Evolutionary conservation across 2,797 vertebrate species (phyloP).

Genomic region (Monodelphis domestica): DNA sequence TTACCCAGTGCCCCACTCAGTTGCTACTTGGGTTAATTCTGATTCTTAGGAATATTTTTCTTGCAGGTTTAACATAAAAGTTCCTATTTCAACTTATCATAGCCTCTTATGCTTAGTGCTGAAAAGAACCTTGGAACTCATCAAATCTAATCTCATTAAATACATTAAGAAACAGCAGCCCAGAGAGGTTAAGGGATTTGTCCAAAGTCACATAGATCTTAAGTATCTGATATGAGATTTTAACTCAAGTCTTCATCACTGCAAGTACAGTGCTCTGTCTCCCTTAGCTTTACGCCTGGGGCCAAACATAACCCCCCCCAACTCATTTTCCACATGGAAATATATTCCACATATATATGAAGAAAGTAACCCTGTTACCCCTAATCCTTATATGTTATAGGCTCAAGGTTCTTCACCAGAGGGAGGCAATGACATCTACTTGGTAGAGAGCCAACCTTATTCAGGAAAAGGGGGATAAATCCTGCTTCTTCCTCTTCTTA

Average conservation of each 20-base stretch:
- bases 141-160: neutral
- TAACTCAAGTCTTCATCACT: neutral
- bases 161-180: neutral
- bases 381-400: neutral
- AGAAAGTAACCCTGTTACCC: neutral
- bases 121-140: neutral
- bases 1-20: neutral
- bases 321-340: neutral
- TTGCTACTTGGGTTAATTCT: neutral
- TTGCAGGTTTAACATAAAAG: neutral
- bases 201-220: too few species aligned
- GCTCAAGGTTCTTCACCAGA: neutral
- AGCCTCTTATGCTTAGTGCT: neutral
- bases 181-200: neutral
- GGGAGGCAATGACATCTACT: rapidly evolving
- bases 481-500: neutral
- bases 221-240: too few species aligned
- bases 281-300: neutral
- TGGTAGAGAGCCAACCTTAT: neutral
- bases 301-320: neutral
- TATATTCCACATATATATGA: neutral
- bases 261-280: neutral
- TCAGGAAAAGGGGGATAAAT: neutral
- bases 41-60: neutral
- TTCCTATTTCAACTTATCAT: neutral